Evolutionary conservation across 2,797 vertebrate species (phyloP).

Genomic region (Enteromius unitaeniatus): DNA sequence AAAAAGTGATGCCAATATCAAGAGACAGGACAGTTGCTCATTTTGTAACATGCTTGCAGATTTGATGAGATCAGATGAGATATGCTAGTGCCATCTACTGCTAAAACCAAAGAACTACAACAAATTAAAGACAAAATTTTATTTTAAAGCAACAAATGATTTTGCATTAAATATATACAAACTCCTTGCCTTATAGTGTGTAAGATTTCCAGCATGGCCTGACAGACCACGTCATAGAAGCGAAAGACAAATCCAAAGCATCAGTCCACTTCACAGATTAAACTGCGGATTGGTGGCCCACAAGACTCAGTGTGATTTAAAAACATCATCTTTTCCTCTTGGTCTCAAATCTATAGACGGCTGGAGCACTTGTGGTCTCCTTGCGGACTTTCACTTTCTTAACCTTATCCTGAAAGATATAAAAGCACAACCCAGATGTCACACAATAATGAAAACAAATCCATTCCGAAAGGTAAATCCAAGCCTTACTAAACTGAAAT

Average conservation of each 20-base stretch:
- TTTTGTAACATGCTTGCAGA: not conserved
- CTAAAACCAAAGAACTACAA: constrained; percentile 31
- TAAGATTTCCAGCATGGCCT: constrained; percentile 28
- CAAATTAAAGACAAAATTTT: constrained; percentile 31
- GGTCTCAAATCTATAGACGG: constrained; percentile 92
- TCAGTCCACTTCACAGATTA: not conserved
- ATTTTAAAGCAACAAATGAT: constrained; percentile 50
- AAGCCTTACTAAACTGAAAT: not conserved
- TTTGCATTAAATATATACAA: constrained; percentile 69
- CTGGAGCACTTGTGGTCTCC: constrained; percentile 82
- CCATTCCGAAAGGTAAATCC: not conserved
- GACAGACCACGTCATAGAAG: not conserved
- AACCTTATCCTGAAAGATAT: constrained; percentile 86
- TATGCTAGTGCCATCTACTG: constrained; percentile 84
- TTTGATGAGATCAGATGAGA: constrained; percentile 49
- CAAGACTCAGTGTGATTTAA: not conserved
- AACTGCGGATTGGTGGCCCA: not conserved
- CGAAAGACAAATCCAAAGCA: not conserved
- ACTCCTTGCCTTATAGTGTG: constrained; percentile 9
- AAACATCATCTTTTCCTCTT: constrained; percentile 85
- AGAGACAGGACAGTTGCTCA: not conserved
- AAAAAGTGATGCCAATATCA: not conserved
- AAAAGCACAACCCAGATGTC: not conserved
- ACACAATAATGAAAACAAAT: constrained; percentile 30
- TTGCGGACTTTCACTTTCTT: constrained; percentile 90